These are phyloP conservation scores for Serrognathus titanus DNA, from an alignment of 2,888 invertebrate genomes.

Conservation along the genomic window DNA sequence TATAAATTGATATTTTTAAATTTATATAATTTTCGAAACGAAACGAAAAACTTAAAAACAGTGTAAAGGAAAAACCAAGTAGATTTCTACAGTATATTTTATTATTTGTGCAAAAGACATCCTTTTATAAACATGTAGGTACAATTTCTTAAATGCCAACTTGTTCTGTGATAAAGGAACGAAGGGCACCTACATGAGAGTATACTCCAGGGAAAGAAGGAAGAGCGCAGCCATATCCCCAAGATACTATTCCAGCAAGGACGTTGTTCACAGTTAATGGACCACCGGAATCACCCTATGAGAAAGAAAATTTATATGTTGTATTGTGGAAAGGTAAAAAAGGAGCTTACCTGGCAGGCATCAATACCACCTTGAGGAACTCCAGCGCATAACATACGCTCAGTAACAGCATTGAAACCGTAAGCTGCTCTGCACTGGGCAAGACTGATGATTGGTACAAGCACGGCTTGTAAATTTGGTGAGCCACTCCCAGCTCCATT, in stretches of 20 bases:
- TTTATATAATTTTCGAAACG: no score
- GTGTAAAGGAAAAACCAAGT: no score
- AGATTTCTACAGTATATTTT: no score
- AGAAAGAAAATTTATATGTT: no score
- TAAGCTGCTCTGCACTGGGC: not conserved
- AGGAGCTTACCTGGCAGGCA: not conserved
- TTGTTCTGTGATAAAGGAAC: constrained; percentile 1
- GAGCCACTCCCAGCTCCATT: not conserved
- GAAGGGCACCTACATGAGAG: constrained; percentile 7
- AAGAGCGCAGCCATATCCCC: constrained; percentile 18
- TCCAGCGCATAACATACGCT: constrained; percentile 5
- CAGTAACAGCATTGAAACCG: not conserved
- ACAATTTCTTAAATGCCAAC: not conserved
- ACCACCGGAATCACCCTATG: constrained; percentile 8
- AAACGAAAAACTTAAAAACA: no score
- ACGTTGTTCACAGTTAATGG: constrained; percentile 11
- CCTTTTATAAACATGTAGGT: no score
- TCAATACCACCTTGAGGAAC: not conserved
- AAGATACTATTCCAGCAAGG: constrained; percentile 16
- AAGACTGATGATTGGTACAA: not conserved
- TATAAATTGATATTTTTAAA: no score
- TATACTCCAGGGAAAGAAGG: constrained; percentile 16
- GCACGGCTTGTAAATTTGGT: not conserved
- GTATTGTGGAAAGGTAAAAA: not conserved
- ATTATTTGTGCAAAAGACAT: no score